phyloP scores from a whole-genome alignment of 1,140 invertebrate species.

The Pemphigus obesinymphae region DNA sequence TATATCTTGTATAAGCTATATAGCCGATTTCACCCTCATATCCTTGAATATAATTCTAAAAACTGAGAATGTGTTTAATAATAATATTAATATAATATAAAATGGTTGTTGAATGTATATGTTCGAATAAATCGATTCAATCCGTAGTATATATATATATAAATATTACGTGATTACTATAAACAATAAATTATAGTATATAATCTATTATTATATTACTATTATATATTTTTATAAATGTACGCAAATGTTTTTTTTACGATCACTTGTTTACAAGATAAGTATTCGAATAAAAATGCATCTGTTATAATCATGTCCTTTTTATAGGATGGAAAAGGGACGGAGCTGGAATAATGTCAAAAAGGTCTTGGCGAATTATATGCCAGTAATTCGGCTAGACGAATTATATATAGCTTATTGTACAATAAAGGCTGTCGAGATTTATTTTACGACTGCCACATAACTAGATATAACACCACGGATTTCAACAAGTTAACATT shows the following conservation, averaged over 20 bases:
- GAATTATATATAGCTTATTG: neutral
- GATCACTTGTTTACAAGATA: neutral
- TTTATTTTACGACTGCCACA: neutral
- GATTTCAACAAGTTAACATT: neutral
- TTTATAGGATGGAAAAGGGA: neutral
- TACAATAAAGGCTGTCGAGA: neutral
- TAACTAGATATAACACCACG: no score
- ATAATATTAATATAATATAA: no score
- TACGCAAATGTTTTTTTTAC: neutral
- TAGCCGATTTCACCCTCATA: no score
- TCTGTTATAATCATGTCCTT: neutral
- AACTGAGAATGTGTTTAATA: no score
- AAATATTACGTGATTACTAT: neutral
- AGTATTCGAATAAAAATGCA: neutral
- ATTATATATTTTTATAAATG: neutral
- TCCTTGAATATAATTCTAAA: no score
- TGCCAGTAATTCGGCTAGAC: neutral
- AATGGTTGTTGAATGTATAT: no score
- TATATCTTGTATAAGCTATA: no score
- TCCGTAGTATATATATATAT: neutral
- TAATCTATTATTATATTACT: no score
- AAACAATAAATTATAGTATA: neutral
- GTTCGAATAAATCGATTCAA: neutral
- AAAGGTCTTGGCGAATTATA: neutral
- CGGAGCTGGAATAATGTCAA: neutral